Base-by-base conservation (phyloP, 2,888 invertebrate genomes). In the Willowsia nigromaculata region DNA sequence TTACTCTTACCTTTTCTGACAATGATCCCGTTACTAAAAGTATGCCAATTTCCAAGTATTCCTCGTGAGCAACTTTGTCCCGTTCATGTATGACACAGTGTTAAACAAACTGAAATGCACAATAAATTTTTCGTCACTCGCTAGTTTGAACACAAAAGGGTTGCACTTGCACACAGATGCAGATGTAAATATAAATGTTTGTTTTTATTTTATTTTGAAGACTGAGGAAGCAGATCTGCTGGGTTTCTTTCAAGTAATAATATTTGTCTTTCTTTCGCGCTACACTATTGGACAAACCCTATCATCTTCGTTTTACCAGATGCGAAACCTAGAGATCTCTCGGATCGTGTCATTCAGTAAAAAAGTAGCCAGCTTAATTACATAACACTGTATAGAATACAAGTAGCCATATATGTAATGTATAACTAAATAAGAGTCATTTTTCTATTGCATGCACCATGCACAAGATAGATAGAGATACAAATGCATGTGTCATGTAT, bases 231-330 rank as follows among this genome's bases (percentile, higher is more conserved):
- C n/a, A 37, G 33, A 59, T 59, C 62, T 33, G 37, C 15, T 62
- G 62, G 30, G 11, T 22, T 7, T 25, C 25, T 62, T 13, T 15
- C 18, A 33, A 33, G 56, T 40, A 56, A 62, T 81, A 62, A 62
- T 81, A 62, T 81, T 81, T 81, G 59, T 40, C 25, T 62, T 59
- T 56, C 81, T 81, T 81, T 81, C 81, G 81, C 81, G 81, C 81
- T 81, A 40, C 27, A 15, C 40, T 43, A 56, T 81, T 81, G 81
- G 81, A 15, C 59, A 81, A 81, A 11, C 53, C 47, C 59, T 27
- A 80, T 33, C 33, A 62, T 62, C 11, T 56, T 81, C 37, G 27
- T 81, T 74, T 74, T 74, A 74, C 47, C 71, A 71, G 13, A 30
- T 30, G 37, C 13, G 33, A 53, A 76, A 50, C 15, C 78, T 56